Conservation (phyloP, 2,888 invertebrate species). For the Ormia ochracea region DNA sequence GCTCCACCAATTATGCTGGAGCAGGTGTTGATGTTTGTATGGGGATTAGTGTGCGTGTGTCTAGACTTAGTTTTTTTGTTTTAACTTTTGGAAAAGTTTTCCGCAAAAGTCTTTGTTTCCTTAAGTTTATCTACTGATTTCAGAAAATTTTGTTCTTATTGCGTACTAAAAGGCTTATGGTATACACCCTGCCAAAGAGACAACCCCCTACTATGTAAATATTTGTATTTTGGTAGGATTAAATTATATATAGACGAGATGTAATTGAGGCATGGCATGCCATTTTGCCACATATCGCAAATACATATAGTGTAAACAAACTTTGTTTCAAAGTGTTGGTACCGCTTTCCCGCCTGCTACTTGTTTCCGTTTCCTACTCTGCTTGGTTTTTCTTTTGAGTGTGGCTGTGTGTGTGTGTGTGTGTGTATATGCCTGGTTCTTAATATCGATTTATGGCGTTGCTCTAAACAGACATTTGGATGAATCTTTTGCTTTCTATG, state of each 20-base stretch:
- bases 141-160: neutral
- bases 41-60: neutral
- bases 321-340: neutral
- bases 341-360: neutral
- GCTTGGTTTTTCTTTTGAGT: neutral
- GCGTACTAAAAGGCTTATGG: neutral
- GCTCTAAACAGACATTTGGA: neutral
- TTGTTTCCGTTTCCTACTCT: neutral
- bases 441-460: slow-evolving; percentile 55
- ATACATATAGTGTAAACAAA: neutral
- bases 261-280: neutral
- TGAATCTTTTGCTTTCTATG: neutral
- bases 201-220: too few species aligned
- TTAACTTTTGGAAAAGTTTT: neutral
- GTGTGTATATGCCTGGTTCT: slow-evolving; percentile 20
- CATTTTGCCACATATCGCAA: neutral
- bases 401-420: neutral
- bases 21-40: neutral
- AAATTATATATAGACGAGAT: neutral
- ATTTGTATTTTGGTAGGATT: too few species aligned
- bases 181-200: too few species aligned
- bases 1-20: neutral
- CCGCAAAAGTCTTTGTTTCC: neutral
- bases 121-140: neutral
- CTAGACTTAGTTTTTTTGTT: neutral